These are phyloP conservation scores for Melitaea athalia DNA, from an alignment of 2,888 invertebrate species.

Conservation along the genomic window DNA sequence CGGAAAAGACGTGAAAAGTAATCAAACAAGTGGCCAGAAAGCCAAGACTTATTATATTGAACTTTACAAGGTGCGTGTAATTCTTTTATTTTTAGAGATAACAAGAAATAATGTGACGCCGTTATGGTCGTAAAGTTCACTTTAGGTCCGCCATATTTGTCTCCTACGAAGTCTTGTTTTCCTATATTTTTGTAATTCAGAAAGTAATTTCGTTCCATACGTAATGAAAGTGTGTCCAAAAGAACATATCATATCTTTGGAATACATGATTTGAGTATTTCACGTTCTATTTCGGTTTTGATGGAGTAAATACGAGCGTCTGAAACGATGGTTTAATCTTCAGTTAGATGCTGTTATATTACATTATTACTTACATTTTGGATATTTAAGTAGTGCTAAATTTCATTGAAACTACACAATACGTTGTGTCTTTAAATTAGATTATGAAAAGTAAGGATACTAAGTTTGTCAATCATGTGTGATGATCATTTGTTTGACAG, in stretches of 20 bases:
- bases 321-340: conserved; percentile 10
- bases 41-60: conserved; percentile 78
- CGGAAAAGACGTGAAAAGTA: conserved; percentile 81
- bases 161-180: conserved; percentile 74
- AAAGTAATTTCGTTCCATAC: conserved; percentile 19
- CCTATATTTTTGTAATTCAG: conserved; percentile 51
- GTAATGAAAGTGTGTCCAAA: conserved; percentile 1
- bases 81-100: conserved; percentile 52
- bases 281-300: background rate
- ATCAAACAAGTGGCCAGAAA: conserved; percentile 72
- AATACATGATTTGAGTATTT: conserved; percentile 2
- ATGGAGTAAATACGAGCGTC: conserved; percentile 8
- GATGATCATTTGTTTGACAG: conserved; percentile 38
- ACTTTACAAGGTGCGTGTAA: conserved; percentile 76
- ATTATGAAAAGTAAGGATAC: background rate
- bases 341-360: conserved; percentile 14
- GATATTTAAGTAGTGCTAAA: background rate
- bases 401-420: too few relatives aligned
- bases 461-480: background rate
- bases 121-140: conserved; percentile 70
- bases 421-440: background rate
- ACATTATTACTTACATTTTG: background rate
- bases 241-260: background rate
- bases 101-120: conserved; percentile 63
- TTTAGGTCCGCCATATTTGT: conserved; percentile 81